Base-by-base conservation (phyloP, 1,140 invertebrate species). In the Argopecten irradians region DNA sequence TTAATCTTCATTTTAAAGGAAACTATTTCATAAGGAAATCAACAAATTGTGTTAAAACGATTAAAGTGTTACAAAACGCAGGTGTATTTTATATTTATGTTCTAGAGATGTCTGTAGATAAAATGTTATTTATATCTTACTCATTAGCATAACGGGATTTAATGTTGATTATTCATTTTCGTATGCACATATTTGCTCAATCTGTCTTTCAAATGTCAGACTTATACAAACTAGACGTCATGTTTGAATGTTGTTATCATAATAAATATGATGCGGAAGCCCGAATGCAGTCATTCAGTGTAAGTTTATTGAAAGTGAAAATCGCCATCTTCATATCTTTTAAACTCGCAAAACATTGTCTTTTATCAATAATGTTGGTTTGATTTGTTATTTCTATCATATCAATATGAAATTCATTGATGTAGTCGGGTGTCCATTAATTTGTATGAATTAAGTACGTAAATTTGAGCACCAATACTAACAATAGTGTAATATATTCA, bases 81-180 rank as follows among this genome's bases (percentile, higher is more conserved):
- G 22, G n/a, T n/a, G 55, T 71, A 71, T 5, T 5, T 71, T 71
- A 1, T n/a, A 28, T 71, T n/a, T 3, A n/a, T 71, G 55, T 1
- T 11, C 1, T n/a, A 11, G 28, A n/a, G 55, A 71, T 11, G 55
- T 71, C n/a, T 11, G 9, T 19, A 46, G 19, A 71, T 28, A 71
- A 28, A 5, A 22, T n/a, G n/a, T 71, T 71, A 71, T 71, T n/a
- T 71, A 71, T 71, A 28, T 71, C 22, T n/a, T 28, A 5, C 16
- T 71, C 28, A 71, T 71, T 28, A 71, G 28, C 55, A 28, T 71
- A 28, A 71, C 22, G n/a, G 55, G 8, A 71, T 71, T 71, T 28
- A 71, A 71, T 71, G 55, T n/a, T 71, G 55, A 71, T 71, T 71
- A 71, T 71, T 71, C 55, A 71, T 71, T 71, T 71, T 28, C n/a